Conservation (phyloP, 2,113 vertebrate species). For the Epinephelus cyanopodus region DNA sequence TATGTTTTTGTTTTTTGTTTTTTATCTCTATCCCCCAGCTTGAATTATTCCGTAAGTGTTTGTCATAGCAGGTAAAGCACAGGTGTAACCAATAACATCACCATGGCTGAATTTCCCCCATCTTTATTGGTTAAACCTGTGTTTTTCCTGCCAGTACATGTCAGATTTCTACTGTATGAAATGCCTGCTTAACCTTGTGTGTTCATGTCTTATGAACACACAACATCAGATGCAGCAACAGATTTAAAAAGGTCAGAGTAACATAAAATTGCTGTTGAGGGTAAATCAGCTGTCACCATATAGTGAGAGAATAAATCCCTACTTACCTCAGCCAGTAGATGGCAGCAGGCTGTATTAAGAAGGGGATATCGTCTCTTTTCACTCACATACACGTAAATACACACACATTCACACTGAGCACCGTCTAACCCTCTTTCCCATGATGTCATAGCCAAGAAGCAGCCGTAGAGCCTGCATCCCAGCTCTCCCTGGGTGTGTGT, state of each 20-base stretch:
- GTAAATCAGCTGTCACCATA: not conserved
- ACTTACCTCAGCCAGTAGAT: conserved; percentile 58
- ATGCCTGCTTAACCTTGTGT: not conserved
- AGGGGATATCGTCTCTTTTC: not conserved
- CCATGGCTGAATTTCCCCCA: not conserved
- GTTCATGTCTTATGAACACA: not conserved
- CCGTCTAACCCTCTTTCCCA: conserved; percentile 49
- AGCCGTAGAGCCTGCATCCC: conserved; percentile 50
- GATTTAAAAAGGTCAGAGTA: not conserved
- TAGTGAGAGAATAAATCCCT: not conserved
- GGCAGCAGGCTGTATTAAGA: conserved; percentile 64
- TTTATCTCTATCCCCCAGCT: not conserved
- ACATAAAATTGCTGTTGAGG: not conserved
- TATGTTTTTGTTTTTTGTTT: too few species aligned
- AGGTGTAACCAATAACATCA: not conserved
- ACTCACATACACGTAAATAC: not conserved
- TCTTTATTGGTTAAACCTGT: not conserved
- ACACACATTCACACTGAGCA: not conserved
- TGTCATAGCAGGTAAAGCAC: not conserved
- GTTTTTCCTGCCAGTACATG: not conserved
- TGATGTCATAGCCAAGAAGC: conserved; percentile 59
- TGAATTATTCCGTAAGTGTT: not conserved
- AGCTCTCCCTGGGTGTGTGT: not conserved
- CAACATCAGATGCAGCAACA: not conserved
- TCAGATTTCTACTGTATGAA: not conserved